A percentile compares a stretch with the other conserved stretches of the same genome.
These are phyloP conservation scores for Cottus gobio DNA, from an alignment of 2,113 vertebrate genomes.

Conservation along the genomic window DNA sequence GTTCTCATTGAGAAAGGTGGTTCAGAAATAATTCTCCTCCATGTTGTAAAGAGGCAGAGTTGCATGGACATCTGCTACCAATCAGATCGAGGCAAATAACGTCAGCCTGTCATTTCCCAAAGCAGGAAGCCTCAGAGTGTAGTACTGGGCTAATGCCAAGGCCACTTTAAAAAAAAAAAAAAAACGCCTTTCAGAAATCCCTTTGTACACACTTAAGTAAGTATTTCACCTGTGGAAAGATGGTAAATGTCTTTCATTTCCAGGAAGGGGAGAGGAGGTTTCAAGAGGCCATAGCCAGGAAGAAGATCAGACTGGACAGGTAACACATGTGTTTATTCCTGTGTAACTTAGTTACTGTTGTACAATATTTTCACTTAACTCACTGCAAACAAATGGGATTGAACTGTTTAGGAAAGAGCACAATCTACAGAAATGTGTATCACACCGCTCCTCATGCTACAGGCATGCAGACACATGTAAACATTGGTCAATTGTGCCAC, in stretches of 20 bases:
- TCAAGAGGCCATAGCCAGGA: conserved; percentile 92
- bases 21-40: not conserved
- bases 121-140: not conserved
- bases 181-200: too few relatives aligned
- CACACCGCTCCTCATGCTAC: not conserved
- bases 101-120: not conserved
- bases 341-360: too few relatives aligned
- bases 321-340: conserved; percentile 10
- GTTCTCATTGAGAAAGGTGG: not conserved
- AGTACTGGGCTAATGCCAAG: not conserved
- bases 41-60: not conserved
- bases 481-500: not conserved
- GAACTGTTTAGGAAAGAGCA: not conserved
- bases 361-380: not conserved
- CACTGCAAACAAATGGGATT: not conserved
- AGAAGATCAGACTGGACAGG: conserved; percentile 96
- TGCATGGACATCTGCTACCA: not conserved
- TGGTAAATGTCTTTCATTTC: conserved; percentile 5
- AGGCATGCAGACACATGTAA: not conserved
- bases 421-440: not conserved
- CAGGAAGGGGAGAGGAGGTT: conserved; percentile 93
- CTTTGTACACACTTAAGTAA: too few relatives aligned
- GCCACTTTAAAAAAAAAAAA: too few relatives aligned
- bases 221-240: too few relatives aligned
- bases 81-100: not conserved